phyloP scores from a whole-genome alignment of 2,888 invertebrate species.

The Rambutsinella grinnellia region DNA sequence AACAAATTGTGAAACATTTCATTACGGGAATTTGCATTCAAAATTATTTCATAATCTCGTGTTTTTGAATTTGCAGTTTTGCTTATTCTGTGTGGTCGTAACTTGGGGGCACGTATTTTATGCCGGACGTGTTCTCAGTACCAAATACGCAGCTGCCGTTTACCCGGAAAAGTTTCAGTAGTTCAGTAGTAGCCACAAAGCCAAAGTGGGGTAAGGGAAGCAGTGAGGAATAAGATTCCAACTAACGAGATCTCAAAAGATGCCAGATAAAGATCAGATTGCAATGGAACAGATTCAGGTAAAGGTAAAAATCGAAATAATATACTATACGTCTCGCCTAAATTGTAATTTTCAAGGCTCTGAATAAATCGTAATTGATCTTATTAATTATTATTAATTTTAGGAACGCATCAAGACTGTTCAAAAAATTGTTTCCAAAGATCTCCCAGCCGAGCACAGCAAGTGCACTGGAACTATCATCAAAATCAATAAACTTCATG shows the following conservation, averaged over 20 bases:
- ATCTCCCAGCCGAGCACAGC: conserved; percentile 85
- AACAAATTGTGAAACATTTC: too few relatives aligned
- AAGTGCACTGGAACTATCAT: conserved; percentile 85
- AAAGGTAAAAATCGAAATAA: too few relatives aligned
- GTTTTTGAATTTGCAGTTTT: too few relatives aligned
- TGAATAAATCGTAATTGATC: too few relatives aligned
- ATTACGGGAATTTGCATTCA: too few relatives aligned
- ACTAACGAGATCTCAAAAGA: background rate
- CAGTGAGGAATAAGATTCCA: background rate
- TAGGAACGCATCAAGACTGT: conserved; percentile 85
- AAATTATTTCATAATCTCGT: too few relatives aligned
- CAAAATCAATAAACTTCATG: conserved; percentile 83
- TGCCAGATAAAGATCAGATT: background rate
- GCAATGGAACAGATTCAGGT: conserved; percentile 63
- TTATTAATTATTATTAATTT: too few relatives aligned
- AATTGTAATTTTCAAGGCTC: too few relatives aligned
- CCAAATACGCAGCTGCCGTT: conserved; percentile 33
- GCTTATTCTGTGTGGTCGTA: conserved; percentile 48
- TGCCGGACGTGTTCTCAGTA: conserved; percentile 56
- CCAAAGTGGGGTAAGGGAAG: background rate
- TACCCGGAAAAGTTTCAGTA: conserved; percentile 37
- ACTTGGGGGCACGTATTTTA: conserved; percentile 60
- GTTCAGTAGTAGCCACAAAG: background rate
- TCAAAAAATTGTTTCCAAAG: conserved; percentile 79
- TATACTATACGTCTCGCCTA: too few relatives aligned